Conservation (phyloP, 2,888 invertebrate genomes). For the Geophilus truncorum region DNA sequence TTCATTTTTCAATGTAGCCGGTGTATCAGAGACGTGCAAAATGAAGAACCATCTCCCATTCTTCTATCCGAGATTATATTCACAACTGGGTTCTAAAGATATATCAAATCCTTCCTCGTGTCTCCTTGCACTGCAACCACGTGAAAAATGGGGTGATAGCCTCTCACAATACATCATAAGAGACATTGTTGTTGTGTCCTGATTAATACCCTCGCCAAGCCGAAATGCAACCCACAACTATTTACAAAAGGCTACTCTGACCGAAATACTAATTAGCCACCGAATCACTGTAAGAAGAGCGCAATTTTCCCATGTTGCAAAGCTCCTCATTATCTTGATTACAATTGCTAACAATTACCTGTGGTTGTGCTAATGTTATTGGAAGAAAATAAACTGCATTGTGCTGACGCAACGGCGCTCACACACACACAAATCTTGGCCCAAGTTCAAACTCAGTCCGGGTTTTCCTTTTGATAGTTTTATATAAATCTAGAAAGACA, state of each 20-base stretch:
- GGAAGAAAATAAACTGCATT: conserved; percentile 2
- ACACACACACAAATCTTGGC: not conserved
- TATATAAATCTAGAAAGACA: conserved; percentile 2
- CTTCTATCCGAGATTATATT: not conserved
- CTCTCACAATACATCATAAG: not conserved
- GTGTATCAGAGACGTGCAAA: not conserved
- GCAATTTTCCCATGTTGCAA: conserved; percentile 24
- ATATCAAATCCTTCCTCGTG: not conserved
- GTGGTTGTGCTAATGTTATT: conserved; percentile 27
- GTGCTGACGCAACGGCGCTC: not conserved
- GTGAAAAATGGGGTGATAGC: conserved; percentile 2
- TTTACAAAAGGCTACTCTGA: conserved; percentile 1
- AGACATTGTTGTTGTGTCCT: not conserved
- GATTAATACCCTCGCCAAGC: not conserved
- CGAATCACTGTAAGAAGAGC: not conserved
- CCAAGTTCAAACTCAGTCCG: not conserved
- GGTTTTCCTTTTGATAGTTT: conserved; percentile 1
- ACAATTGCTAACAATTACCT: conserved; percentile 27
- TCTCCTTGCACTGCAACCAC: not conserved
- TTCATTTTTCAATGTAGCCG: not conserved
- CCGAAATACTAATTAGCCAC: conserved; percentile 21
- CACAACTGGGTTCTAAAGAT: not conserved
- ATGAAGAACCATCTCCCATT: not conserved
- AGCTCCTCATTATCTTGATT: conserved; percentile 18
- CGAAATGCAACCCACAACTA: not conserved